Evolutionary conservation across 2,888 invertebrate genomes (phyloP).

Genomic region (Margaritifera margaritifera): DNA sequence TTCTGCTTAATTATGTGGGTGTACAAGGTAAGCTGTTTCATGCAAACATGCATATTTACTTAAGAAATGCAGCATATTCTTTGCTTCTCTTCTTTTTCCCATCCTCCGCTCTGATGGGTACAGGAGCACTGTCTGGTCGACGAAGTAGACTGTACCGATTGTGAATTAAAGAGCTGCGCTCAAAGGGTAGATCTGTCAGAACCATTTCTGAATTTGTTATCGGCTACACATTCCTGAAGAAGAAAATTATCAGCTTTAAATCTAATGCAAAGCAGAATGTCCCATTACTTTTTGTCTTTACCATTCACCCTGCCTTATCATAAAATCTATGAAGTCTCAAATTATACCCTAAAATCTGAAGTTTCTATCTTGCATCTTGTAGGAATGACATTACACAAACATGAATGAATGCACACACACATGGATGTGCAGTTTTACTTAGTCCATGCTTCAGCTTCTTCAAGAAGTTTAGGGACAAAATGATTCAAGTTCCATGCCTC

Average conservation of each 20-base stretch:
- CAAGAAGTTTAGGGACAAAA: no score
- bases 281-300: no score
- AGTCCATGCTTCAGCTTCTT: no score
- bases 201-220: conserved; percentile 47
- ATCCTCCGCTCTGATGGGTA: conserved; percentile 37
- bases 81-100: conserved; percentile 47
- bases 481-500: no score
- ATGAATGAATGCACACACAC: no score
- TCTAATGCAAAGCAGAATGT: background rate
- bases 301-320: no score
- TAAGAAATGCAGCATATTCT: conserved; percentile 68
- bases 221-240: background rate
- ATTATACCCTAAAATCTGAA: no score
- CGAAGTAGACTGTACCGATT: conserved; percentile 56
- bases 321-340: no score
- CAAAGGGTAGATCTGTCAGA: conserved; percentile 63
- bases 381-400: no score
- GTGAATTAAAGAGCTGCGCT: conserved; percentile 53
- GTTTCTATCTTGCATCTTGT: no score
- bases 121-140: conserved; percentile 57
- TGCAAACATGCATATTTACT: conserved; percentile 40
- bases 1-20: no score
- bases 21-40: background rate
- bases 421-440: no score
- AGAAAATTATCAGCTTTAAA: background rate